Base-by-base conservation (phyloP, 2,797 vertebrate genomes). In the Chrosomus eos region DNA sequence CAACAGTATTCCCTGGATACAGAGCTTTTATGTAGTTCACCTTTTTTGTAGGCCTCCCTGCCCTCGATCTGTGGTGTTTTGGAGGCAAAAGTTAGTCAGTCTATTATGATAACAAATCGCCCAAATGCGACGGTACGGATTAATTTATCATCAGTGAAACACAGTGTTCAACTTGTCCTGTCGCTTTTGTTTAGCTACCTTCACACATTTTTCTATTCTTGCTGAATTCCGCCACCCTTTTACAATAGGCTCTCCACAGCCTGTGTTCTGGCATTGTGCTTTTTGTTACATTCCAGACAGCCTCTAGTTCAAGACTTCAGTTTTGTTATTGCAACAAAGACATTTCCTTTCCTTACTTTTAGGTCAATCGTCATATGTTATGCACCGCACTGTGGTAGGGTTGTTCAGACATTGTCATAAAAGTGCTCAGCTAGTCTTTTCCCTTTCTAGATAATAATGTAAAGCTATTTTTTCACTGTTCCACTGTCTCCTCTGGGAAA, bases 61-160 rank as follows among this genome's bases (percentile, higher is more conserved):
- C 62, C 81, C 71, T 81, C 36, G 23, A 60, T 84, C 71, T 55
- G 64, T 51, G 16, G 33, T 23, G 40, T 85, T 80, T 86, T 66
- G 31, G 71, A 86, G 86, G 75, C 28, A 58, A 85, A 84, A 82
- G 31, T 83, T 83, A 83, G 82, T 88, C 82, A 80, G 80, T 8
- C 78, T 86, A 85, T 86, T 84, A 90, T 77, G 75, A 82, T 86
- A 84, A 87, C 79, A 84, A 88, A 87, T 88, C 62, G 83, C 71
- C 67, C 36, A 82, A 87, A 88, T 81, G 82, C 76, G 19, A 80
- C n/a, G 31, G 66, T 40, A 38, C 14, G 23, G 82, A 87, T 85
- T 86, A 85, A 88, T 87, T 90, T 88, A 90, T 88, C 87, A 86
- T 81, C 70, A 74, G 83, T 81, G 82, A 84, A 90, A 86, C 86